Percentiles rank a stretch among this genome's conserved stretches.
Conservation (phyloP, 2,888 invertebrate species). For the Tipula unca region DNA sequence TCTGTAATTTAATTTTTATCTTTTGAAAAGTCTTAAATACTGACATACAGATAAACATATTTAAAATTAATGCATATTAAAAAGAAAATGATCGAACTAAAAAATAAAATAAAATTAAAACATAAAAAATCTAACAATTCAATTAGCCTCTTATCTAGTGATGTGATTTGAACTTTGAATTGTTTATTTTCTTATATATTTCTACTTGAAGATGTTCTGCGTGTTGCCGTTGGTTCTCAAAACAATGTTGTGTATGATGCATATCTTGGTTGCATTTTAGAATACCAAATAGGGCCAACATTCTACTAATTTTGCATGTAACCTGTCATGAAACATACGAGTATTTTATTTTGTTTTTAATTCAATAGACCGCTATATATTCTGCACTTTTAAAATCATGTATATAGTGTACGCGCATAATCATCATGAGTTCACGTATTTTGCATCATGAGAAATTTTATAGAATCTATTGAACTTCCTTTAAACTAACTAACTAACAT, state of each 20-base stretch:
- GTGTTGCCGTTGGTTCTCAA: neutral
- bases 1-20: constrained; percentile 9
- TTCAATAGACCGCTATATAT: neutral
- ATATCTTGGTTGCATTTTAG: neutral
- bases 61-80: constrained; percentile 17
- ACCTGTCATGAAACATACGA: neutral
- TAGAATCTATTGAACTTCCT: neutral
- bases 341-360: neutral
- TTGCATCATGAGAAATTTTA: neutral
- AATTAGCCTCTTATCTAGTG: constrained; percentile 19
- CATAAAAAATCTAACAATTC: constrained; percentile 17
- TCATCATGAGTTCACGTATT: neutral
- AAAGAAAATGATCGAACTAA: neutral
- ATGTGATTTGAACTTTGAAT: constrained; percentile 18
- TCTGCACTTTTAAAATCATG: neutral
- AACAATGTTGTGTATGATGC: neutral
- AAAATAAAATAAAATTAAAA: constrained; percentile 16
- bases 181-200: neutral
- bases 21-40: constrained; percentile 17
- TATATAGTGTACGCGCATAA: neutral
- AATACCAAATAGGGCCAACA: neutral
- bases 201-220: neutral
- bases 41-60: constrained; percentile 19
- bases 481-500: neutral
- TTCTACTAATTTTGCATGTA: neutral